Base-by-base conservation (phyloP, 2,113 vertebrate genomes). In the Hypomesus transpacificus region DNA sequence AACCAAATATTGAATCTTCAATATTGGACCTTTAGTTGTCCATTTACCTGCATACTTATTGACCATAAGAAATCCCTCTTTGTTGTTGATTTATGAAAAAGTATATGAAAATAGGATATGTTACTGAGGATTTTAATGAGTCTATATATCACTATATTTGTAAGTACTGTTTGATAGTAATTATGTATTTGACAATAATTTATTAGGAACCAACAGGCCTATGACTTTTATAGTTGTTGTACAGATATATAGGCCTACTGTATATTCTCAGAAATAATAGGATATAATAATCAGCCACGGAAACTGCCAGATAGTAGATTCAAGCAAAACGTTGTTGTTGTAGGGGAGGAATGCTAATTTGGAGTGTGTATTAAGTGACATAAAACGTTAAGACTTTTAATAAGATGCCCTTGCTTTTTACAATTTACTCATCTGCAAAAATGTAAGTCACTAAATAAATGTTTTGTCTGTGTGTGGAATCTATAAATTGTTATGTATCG, bases 241-340 rank as follows among this genome's bases (percentile, higher is more conserved):
- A 57, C 69, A 50, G 64, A 77, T 76, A 8, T 5, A 22, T 22
- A 74, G n/a, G n/a, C n/a, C n/a, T n/a, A n/a, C n/a, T n/a, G n/a
- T 73, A 51, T 26, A 77, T 63, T 31, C 73, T 65, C 50, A 63
- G 31, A 78, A 17, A 66, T 20, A 18, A 21, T 4, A 3, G 52
- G 53, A 54, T n/a, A 3, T 51, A 62, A 80, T 31, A 82, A 80
- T 82, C 80, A 85, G 84, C 77, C 70, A 75, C 81, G 20, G 11
- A 16, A 62, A 84, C 85, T 70, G 85, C 85, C 86, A 85, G 80
- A 78, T 60, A 66, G 77, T 82, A 84, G 71, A 75, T 68, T 63
- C 22, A 18, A 34, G 28, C 16, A 31, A 28, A 63, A 62, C 21
- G 26, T 58, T 60, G 14, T 66, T 73, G 2, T 21, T n/a, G 26